Evolutionary conservation across 2,797 vertebrate species (phyloP), one percentile per base, ranked within the genome.

Genomic region (Crypturellus tataupa): DNA sequence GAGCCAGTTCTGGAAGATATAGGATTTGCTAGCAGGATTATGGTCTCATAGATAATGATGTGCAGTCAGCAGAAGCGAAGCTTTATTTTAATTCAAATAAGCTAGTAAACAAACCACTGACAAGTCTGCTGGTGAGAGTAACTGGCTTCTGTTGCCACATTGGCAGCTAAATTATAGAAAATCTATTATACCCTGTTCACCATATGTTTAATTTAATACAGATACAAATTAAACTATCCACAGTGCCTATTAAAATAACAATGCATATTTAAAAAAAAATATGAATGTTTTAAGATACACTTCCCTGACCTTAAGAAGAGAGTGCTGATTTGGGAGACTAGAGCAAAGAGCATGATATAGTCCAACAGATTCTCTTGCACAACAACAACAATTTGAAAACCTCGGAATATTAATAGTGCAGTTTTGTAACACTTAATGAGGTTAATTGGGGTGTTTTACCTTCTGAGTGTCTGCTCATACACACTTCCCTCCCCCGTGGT

Each of bases 1-100:
- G 98, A 98, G 98, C 98, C 98, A 99, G 98, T 98, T 99, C 98
- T 98, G 98, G 98, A 98, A 98, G 98, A 98, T 98, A 98, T 98
- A 98, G 98, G 98, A 99, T 99, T 99, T 98, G 98, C 98, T 98
- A 98, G 97, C 97, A 98, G 98, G 98, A 99, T 99, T 99, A 99
- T 97, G 98, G 98, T 98, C 98, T 98, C 98, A 98, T 97, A 98
- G 98, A 99, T 99, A 99, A 99, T 98, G 98, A 98, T 98, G 98
- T 99, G 98, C 98, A 99, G 98, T 98, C 98, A 99, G 98, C 98
- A 98, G 98, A 98, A 98, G 98, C 98, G 96, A 98, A 99, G 99
- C 98, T 98, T 99, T 99, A 99, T 99, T 99, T 98, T 99, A 98
- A 99, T 99, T 99, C 99, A 99, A 99, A 99, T 99, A 98, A 99